These are phyloP conservation scores for Hyles lineata DNA, from an alignment of 2,888 invertebrate species.

Conservation along the genomic window DNA sequence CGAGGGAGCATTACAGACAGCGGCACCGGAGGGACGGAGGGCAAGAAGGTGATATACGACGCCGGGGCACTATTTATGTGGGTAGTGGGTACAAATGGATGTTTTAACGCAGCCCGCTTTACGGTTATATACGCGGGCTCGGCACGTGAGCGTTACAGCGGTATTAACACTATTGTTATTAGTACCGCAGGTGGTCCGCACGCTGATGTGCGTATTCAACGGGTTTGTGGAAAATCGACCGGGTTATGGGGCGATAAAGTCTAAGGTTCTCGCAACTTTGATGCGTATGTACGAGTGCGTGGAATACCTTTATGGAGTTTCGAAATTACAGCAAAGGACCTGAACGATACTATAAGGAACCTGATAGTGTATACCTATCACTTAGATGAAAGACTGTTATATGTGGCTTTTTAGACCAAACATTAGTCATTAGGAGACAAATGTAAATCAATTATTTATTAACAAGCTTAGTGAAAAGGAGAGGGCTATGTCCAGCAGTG, in stretches of 20 bases:
- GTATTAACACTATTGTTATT: slow-evolving; percentile 17
- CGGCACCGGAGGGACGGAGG: slow-evolving; percentile 10
- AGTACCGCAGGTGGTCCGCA: slow-evolving; percentile 12
- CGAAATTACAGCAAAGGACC: not conserved
- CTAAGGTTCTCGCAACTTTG: not conserved
- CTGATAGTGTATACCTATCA: not conserved
- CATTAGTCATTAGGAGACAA: too few species aligned
- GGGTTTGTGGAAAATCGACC: not conserved
- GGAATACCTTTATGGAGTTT: not conserved
- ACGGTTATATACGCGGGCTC: slow-evolving; percentile 20
- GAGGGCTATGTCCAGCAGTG: too few species aligned
- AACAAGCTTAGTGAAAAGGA: too few species aligned
- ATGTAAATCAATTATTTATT: too few species aligned
- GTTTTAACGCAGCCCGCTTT: slow-evolving; percentile 29
- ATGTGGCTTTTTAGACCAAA: too few species aligned
- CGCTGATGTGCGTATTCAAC: not conserved
- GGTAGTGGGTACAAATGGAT: slow-evolving; percentile 31
- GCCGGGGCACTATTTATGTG: slow-evolving; percentile 29
- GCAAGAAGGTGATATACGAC: slow-evolving; percentile 27
- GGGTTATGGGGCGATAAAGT: not conserved
- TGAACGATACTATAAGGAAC: too few species aligned
- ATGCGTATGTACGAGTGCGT: not conserved
- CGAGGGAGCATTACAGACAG: slow-evolving; percentile 3
- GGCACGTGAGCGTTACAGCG: slow-evolving; percentile 5
- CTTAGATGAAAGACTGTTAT: not conserved